Evolutionary conservation across 2,888 invertebrate genomes (phyloP).

Genomic region (Drosophila fulvimacula): DNA sequence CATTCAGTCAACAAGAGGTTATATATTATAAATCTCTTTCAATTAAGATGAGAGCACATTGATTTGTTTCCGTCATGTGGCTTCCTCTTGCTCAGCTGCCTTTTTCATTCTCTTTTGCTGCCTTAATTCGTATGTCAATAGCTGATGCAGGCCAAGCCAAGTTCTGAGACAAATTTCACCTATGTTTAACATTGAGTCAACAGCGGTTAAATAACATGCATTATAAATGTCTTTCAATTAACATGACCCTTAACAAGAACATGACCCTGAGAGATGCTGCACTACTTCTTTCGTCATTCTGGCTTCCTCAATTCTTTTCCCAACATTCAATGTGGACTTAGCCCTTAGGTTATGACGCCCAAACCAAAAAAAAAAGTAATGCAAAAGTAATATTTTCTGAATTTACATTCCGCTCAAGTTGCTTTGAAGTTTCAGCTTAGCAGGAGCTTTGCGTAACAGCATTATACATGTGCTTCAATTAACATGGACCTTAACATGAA

Average conservation of each 20-base stretch:
- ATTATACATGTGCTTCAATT: conserved; percentile 1
- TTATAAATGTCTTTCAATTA: conserved; percentile 2
- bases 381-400: not conserved
- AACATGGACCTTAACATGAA: not conserved
- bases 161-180: not conserved
- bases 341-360: not conserved
- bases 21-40: not conserved
- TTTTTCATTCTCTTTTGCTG: not conserved
- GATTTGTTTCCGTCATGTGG: too few species aligned
- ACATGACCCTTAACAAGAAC: not conserved
- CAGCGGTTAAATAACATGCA: not conserved
- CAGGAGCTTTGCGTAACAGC: conserved; percentile 1
- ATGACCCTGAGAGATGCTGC: not conserved
- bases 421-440: not conserved
- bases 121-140: not conserved
- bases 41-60: conserved; percentile 1
- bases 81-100: not conserved
- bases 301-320: not conserved
- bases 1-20: not conserved
- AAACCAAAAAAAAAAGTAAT: not conserved
- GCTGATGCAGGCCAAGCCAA: not conserved
- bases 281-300: not conserved
- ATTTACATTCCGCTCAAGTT: not conserved
- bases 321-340: not conserved
- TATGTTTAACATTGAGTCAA: not conserved